Conservation (phyloP, 2,888 invertebrate species). For the Apotomis betuletana region DNA sequence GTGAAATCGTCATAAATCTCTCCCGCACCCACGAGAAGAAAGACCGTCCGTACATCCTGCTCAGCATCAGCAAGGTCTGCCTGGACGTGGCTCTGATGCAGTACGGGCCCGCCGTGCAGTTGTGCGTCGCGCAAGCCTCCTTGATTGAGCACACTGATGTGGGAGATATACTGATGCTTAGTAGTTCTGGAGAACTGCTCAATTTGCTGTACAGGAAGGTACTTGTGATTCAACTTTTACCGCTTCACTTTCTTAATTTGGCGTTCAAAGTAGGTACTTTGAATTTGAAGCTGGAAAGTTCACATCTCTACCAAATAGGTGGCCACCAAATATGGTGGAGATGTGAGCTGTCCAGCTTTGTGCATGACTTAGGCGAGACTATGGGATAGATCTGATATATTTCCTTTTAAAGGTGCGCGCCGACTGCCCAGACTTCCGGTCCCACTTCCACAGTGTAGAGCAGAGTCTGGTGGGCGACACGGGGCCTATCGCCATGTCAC, state of each 20-base stretch:
- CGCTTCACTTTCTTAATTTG: too few species aligned
- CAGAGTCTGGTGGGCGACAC: constrained; percentile 89
- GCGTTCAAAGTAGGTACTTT: too few species aligned
- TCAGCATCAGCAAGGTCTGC: constrained; percentile 87
- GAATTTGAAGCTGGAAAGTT: too few species aligned
- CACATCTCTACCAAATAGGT: too few species aligned
- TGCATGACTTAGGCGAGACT: too few species aligned
- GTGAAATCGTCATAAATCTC: constrained; percentile 85
- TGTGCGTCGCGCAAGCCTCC: constrained; percentile 66
- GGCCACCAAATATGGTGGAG: too few species aligned
- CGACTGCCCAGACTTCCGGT: constrained; percentile 91
- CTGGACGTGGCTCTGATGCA: constrained; percentile 90
- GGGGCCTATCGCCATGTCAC: constrained; percentile 80
- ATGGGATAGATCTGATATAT: too few species aligned
- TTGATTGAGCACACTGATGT: constrained; percentile 55
- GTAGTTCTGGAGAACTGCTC: constrained; percentile 86
- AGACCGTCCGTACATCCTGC: constrained; percentile 89
- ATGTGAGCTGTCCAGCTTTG: too few species aligned
- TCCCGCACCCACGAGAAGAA: constrained; percentile 85
- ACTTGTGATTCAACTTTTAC: too few species aligned
- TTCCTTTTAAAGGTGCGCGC: constrained; percentile 85
- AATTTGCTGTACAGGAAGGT: constrained; percentile 91
- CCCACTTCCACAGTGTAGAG: constrained; percentile 91
- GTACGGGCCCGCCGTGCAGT: constrained; percentile 90
- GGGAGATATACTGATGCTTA: constrained; percentile 87